Conservation (phyloP, 2,113 vertebrate genomes). For the Ariopsis seemanni region DNA sequence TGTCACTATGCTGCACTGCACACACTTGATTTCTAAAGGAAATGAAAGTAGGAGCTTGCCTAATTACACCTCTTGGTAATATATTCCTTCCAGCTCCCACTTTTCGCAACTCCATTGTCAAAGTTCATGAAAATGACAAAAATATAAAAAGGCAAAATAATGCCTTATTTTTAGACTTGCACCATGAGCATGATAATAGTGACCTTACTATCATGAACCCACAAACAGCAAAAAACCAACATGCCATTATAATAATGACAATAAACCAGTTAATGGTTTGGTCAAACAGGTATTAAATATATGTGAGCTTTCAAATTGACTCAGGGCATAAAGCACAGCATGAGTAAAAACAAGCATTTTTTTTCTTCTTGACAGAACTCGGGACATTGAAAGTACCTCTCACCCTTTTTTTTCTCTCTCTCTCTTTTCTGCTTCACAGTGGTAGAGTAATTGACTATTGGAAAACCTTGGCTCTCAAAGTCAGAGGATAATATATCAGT, state of each 20-base stretch:
- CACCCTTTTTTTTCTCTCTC: constrained; percentile 14
- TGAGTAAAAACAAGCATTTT: constrained; percentile 15
- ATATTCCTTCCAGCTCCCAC: background rate
- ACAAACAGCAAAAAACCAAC: background rate
- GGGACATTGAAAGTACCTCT: constrained; percentile 29
- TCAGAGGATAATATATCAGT: constrained; percentile 60
- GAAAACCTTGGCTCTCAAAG: constrained; percentile 58
- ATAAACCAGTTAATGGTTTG: constrained; percentile 32
- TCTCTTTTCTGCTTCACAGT: constrained; percentile 48
- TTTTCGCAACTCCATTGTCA: background rate
- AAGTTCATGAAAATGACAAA: background rate
- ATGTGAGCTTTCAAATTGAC: constrained; percentile 40
- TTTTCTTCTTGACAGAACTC: constrained; percentile 32
- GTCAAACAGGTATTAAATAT: constrained; percentile 35
- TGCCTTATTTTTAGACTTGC: background rate
- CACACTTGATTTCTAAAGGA: background rate
- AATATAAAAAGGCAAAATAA: background rate
- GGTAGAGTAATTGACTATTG: constrained; percentile 55
- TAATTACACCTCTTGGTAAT: background rate
- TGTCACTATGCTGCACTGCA: background rate
- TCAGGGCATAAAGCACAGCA: constrained; percentile 18
- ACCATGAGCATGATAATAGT: background rate
- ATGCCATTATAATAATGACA: constrained; percentile 19
- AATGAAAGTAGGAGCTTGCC: background rate
- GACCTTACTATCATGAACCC: background rate